Evolutionary conservation across 2,797 vertebrate species (phyloP), one percentile per base, ranked within the genome.

Genomic region (Characodon lateralis): DNA sequence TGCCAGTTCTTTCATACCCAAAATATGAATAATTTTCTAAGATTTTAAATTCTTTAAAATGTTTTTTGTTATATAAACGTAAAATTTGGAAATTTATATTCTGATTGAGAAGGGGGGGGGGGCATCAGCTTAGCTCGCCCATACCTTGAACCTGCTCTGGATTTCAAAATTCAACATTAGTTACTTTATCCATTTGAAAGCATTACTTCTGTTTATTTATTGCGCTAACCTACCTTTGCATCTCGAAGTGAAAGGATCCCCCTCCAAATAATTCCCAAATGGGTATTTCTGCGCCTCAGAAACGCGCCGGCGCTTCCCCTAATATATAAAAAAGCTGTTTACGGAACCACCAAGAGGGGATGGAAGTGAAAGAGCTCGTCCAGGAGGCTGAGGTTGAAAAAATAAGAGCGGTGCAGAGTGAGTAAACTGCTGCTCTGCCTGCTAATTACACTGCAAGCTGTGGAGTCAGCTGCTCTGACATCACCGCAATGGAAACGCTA

Each of bases 401-500:
- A 87, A 88, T 85, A 92, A 87, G 89, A 88, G 31, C 87, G 71
- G 87, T 68, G 91, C 88, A 75, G 91, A 93, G 92, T 88, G 93
- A 92, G 94, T 94, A 94, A 96, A 96, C 91, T 93, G 92, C 93
- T 95, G 96, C 95, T 95, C 96, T 95, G 96, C 95, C 95, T 96
- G 96, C 96, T 97, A 96, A 97, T 97, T 97, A 96, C 96, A 96
- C 96, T 95, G 95, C 96, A 96, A 97, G 96, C 97, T 97, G 97
- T 97, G 95, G 95, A 97, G 98, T 99, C 98, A 99, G 98, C 98
- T 99, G 98, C 98, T 98, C 98, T 99, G 98, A 99, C 98, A 99
- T 99, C 98, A 99, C 97, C 96, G 97, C 98, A 97, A 97, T 97
- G 97, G 97, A 98, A 99, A 98, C 97, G 97, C 97, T 98, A 97